Conservation (phyloP, 2,113 vertebrate species). For the Chloebia gouldiae region DNA sequence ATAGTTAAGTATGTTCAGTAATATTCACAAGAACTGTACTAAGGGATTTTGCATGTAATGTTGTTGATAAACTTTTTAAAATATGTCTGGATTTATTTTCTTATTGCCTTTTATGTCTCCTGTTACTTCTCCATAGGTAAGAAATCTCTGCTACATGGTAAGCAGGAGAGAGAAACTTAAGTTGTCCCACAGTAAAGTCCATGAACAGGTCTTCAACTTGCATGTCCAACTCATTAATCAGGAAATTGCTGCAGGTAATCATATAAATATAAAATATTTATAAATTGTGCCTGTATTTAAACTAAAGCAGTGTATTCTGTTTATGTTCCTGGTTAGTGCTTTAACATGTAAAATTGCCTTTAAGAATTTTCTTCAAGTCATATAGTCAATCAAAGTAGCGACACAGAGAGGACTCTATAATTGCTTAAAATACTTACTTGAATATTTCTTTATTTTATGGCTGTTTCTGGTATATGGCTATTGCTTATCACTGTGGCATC, state of each 20-base stretch:
- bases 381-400: not conserved
- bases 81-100: not conserved
- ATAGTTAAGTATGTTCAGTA: not conserved
- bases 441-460: not conserved
- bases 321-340: not conserved
- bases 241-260: slow-evolving; percentile 81
- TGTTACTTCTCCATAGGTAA: slow-evolving; percentile 79
- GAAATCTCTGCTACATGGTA: slow-evolving; percentile 99
- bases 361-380: not conserved
- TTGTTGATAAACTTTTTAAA: not conserved
- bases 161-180: slow-evolving; percentile 98
- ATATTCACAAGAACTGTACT: not conserved
- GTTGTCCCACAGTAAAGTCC: slow-evolving; percentile 90
- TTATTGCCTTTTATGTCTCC: not conserved
- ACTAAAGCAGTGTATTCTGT: not conserved
- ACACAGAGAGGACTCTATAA: not conserved
- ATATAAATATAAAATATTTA: not conserved
- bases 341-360: not conserved
- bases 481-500: not conserved
- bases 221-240: slow-evolving; percentile 91
- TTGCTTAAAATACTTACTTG: not conserved
- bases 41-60: not conserved
- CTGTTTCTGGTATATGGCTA: not conserved
- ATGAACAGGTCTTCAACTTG: slow-evolving; percentile 95
- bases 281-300: not conserved